Base-by-base conservation (phyloP, 1,140 invertebrate genomes). In the Adelges cooleyi region DNA sequence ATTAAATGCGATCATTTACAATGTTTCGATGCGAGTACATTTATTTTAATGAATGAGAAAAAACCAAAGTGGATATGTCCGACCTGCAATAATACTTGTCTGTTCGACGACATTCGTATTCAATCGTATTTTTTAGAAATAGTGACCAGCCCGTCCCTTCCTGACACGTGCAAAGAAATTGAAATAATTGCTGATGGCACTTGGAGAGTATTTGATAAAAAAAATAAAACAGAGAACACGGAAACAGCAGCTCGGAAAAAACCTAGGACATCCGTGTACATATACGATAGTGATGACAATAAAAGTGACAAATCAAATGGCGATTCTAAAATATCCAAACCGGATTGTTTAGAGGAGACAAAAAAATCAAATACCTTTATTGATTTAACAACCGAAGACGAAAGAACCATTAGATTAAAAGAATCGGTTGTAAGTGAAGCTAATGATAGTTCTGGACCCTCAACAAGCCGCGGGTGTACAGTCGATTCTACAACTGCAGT, bases 31-130 rank as follows among this genome's bases (percentile, higher is more conserved):
- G 93, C 94, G 0, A 86, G 83, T 6, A 78, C 94, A 33, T 98
- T 90, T 77, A 79, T 99, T 65, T 90, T 93, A 82, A 98, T 99
- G 95, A 98, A 98, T 75, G 95, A 99, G 75, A 83, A 92, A 42
- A 97, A 96, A 74, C 92, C 95, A 18, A 96, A 92, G 1, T 99
- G 96, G 95, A 86, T 88, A 68, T 99, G 96, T 80, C 95, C 95
- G 2, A 93, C 98, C 9, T 99, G 95, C 78, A 91, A 98, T 75
- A 90, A 90, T 71, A 0, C 52, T 17, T 59, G 52, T 44, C 40
- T 49, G 2, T 67, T 48, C 23, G 46, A 67, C 9, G 53, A 59
- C 22, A 15, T 67, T 40, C 6, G 29, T 13, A 40, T 67, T 23
- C 53, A 67, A 23, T 18, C 6, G 17, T 66, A 66, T 29, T 66